phyloP scores from a whole-genome alignment of 2,888 invertebrate genomes.

The Amitus sp. region DNA sequence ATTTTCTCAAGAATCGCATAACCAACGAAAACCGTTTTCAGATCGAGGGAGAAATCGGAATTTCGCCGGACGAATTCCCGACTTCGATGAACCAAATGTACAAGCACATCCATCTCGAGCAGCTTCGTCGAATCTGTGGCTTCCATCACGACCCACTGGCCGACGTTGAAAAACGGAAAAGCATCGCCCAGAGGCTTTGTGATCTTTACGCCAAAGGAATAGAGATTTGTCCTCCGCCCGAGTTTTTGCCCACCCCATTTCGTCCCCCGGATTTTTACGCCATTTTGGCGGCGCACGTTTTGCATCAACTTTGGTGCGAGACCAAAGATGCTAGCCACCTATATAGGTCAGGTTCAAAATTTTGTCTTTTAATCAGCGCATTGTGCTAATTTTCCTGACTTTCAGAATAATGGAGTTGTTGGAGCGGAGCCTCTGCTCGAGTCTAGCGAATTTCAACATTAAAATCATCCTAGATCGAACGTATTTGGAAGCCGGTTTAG shows the following conservation, averaged over 20 bases:
- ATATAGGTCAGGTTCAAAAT: constrained; percentile 46
- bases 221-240: constrained; percentile 62
- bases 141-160: constrained; percentile 67
- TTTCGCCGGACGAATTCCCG: constrained; percentile 58
- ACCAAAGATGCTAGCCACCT: constrained; percentile 64
- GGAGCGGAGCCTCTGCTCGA: constrained; percentile 64
- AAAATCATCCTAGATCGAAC: constrained; percentile 85
- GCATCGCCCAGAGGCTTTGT: constrained; percentile 52
- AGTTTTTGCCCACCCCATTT: constrained; percentile 76
- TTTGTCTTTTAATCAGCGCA: constrained; percentile 6
- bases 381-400: too few relatives aligned
- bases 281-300: constrained; percentile 79
- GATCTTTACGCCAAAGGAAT: constrained; percentile 57
- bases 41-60: constrained; percentile 58
- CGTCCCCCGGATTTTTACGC: constrained; percentile 84
- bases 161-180: constrained; percentile 50
- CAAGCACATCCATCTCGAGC: constrained; percentile 82
- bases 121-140: constrained; percentile 80
- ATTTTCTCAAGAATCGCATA: background rate
- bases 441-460: constrained; percentile 89
- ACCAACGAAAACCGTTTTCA: constrained; percentile 26
- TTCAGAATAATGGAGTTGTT: constrained; percentile 57
- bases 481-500: constrained; percentile 70
- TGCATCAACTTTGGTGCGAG: constrained; percentile 69
- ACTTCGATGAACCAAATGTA: constrained; percentile 77